Evolutionary conservation across 2,797 vertebrate species (phyloP).

Genomic region (Paedocypris micromegethes): DNA sequence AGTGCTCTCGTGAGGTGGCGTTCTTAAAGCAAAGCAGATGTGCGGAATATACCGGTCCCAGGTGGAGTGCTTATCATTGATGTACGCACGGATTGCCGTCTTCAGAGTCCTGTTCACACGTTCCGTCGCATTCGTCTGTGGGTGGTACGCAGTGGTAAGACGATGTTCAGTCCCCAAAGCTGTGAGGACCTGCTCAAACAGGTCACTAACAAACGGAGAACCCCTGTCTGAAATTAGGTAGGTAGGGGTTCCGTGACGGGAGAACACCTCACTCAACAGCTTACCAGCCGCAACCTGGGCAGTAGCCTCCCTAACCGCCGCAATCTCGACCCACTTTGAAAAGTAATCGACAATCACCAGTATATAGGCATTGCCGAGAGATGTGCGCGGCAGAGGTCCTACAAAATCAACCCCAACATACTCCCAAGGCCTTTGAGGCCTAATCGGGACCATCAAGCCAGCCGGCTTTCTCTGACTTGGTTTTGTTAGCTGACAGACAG

Average conservation of each 20-base stretch:
- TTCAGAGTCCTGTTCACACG: slow-evolving; percentile 9
- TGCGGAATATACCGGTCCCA: slow-evolving; percentile 18
- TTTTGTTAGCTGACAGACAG: slow-evolving; percentile 3
- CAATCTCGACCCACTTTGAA: slow-evolving; percentile 26
- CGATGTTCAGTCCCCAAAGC: background rate
- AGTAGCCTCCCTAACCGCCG: slow-evolving; percentile 18
- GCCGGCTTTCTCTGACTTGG: slow-evolving; percentile 7
- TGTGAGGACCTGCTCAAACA: background rate
- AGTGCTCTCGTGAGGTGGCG: slow-evolving; percentile 2
- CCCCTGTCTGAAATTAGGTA: slow-evolving; percentile 15
- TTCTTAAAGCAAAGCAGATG: slow-evolving; percentile 18
- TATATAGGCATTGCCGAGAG: background rate
- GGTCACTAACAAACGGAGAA: slow-evolving; percentile 5
- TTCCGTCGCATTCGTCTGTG: slow-evolving; percentile 14
- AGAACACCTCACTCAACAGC: background rate
- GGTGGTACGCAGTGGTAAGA: slow-evolving; percentile 24
- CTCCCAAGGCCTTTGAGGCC: slow-evolving; percentile 9
- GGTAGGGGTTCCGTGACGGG: background rate
- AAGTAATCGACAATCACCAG: slow-evolving; percentile 19
- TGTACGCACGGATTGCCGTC: slow-evolving; percentile 3
- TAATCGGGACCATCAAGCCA: background rate
- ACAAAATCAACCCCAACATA: slow-evolving; percentile 23
- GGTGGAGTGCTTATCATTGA: slow-evolving; percentile 16
- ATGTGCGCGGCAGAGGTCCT: background rate
- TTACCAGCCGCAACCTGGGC: slow-evolving; percentile 7